Evolutionary conservation across 1,140 invertebrate species (phyloP), one percentile per base, ranked within the genome.

Genomic region (Lutraria rhynchaena): DNA sequence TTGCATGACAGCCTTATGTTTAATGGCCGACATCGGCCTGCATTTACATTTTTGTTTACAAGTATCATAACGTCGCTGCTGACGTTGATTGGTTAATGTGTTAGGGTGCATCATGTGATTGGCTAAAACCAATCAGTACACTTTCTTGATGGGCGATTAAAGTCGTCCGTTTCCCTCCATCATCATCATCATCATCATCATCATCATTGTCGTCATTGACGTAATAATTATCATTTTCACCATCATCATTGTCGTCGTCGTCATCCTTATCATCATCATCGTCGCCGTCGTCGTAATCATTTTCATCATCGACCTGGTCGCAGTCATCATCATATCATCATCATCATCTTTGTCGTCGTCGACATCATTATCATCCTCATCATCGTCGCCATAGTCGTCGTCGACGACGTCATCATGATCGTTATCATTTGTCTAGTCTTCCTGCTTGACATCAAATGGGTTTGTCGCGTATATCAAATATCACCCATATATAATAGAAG

Each of bases 181-280:
- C 46, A 49, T 49, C 46, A 49, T 49, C 46, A 49, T 49, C 46
- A 49, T 49, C 46, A 49, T 49, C 46, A 49, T 49, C 46, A 49
- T 49, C 46, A 49, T 49, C 46, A 49, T 49, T n/a, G n/a, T 49
- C 46, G n/a, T 49, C 46, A 49, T 49, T n/a, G n/a, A 13, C 46
- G n/a, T 49, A 11, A 49, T 49, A 11, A 49, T 49, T n/a, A 49
- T 49, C 46, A 49, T 49, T n/a, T 13, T 49, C 46, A 49, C n/a
- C 46, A 49, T 49, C 46, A 49, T 49, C 46, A 49, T 49, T n/a
- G n/a, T 49, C 46, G n/a, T 49, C 46, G n/a, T n/a, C n/a, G n/a
- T n/a, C n/a, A n/a, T n/a, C n/a, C n/a, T n/a, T n/a, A n/a, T n/a
- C n/a, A n/a, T 13, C 46, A 11, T 13, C 46, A 11, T 13, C 46